These are phyloP conservation scores for Dicycla oo DNA, from an alignment of 2,888 invertebrate species.

Conservation along the genomic window DNA sequence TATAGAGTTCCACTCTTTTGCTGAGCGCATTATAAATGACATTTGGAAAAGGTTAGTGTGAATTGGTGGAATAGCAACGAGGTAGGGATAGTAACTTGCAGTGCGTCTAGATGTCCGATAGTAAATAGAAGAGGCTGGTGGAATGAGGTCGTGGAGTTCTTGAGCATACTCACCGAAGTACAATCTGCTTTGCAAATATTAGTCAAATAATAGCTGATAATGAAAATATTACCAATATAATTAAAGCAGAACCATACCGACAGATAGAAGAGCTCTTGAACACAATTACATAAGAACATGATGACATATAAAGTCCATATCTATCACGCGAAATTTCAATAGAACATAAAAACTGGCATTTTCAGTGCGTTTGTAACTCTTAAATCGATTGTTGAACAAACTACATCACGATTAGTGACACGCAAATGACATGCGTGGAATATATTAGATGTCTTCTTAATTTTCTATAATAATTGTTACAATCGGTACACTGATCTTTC, in stretches of 20 bases:
- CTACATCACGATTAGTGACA: slow-evolving; percentile 40
- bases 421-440: slow-evolving; percentile 30
- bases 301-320: slow-evolving; percentile 7
- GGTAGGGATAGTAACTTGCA: no score
- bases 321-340: slow-evolving; percentile 35
- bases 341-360: slow-evolving; percentile 58
- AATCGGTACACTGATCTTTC: no score
- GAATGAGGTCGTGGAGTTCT: no score
- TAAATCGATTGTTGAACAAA: slow-evolving; percentile 23
- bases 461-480: not conserved
- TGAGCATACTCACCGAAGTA: no score
- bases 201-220: no score
- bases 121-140: no score
- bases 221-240: not conserved
- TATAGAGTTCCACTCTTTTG: no score
- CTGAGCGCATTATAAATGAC: no score
- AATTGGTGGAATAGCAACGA: no score
- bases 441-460: not conserved
- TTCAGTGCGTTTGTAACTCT: slow-evolving; percentile 51
- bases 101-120: no score
- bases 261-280: not conserved
- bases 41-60: no score
- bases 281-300: not conserved
- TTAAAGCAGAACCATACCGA: not conserved
- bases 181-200: no score